These are phyloP conservation scores for Ceriagrion tenellum DNA, from an alignment of 2,888 invertebrate genomes.

Conservation along the genomic window DNA sequence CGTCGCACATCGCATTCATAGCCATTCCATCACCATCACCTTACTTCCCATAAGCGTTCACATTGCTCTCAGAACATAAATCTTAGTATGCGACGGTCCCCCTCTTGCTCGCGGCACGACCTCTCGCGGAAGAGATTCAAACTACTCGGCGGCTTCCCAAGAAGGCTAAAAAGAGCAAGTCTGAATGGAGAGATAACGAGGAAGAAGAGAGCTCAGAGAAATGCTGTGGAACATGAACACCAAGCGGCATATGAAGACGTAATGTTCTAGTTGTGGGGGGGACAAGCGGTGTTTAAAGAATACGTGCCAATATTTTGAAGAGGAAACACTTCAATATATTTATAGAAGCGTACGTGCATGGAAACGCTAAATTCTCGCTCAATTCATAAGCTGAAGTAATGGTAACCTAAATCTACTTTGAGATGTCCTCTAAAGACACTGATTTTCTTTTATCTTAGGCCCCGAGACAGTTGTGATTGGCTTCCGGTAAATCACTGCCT, in stretches of 20 bases:
- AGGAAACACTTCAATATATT: neutral
- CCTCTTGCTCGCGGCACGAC: constrained; percentile 50
- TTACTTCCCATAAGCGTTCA: constrained; percentile 57
- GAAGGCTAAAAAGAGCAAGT: constrained; percentile 11
- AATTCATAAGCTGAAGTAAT: too few species aligned
- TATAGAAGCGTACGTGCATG: neutral
- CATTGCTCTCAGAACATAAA: constrained; percentile 52
- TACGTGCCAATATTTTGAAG: neutral
- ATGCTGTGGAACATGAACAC: neutral
- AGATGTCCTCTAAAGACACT: too few species aligned
- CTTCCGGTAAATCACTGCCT: too few species aligned
- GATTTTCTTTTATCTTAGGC: too few species aligned
- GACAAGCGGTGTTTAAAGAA: neutral
- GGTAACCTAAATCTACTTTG: too few species aligned
- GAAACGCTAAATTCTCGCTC: neutral
- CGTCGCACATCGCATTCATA: constrained; percentile 39
- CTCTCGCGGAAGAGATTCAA: constrained; percentile 25
- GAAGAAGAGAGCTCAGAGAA: neutral
- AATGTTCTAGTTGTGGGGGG: neutral
- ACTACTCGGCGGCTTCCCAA: constrained; percentile 48
- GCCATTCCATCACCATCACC: constrained; percentile 29
- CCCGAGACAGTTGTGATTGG: too few species aligned
- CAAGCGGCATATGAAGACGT: neutral
- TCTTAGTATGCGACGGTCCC: constrained; percentile 61
- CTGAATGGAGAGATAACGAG: constrained; percentile 52